A percentile compares a stretch with the other conserved stretches of the same genome.
phyloP scores from a whole-genome alignment of 2,113 vertebrate species.

The Dromiciops gliroides region DNA sequence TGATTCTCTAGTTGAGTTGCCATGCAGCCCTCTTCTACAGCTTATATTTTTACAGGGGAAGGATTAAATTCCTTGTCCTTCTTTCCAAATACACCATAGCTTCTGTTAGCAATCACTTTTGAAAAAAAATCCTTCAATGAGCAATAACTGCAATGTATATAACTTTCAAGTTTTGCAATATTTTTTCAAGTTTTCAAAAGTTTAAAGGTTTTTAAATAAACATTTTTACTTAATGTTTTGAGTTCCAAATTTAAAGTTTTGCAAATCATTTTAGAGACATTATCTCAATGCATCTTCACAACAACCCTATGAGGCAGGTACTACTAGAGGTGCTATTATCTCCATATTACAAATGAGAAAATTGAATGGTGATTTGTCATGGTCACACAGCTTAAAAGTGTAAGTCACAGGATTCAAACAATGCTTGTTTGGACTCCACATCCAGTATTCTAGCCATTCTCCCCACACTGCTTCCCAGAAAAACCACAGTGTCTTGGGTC shows the following conservation, averaged over 20 bases:
- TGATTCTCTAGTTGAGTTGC: constrained; percentile 2
- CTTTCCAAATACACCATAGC: neutral
- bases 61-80: neutral
- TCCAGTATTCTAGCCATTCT: neutral
- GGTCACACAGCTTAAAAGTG: neutral
- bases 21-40: neutral
- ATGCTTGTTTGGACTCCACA: neutral
- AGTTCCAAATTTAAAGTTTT: too few relatives aligned
- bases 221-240: too few relatives aligned
- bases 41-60: neutral
- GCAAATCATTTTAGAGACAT: neutral
- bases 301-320: neutral
- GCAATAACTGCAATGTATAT: neutral
- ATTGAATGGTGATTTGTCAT: neutral
- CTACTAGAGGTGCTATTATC: neutral
- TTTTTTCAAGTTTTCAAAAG: neutral
- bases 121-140: neutral
- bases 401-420: neutral
- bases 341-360: neutral
- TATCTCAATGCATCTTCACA: neutral
- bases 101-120: neutral
- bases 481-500: neutral
- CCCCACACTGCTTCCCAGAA: neutral
- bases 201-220: neutral
- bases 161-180: neutral